These are phyloP conservation scores for Hydroisotoma schaefferi DNA, from an alignment of 2,888 invertebrate genomes.

Conservation along the genomic window DNA sequence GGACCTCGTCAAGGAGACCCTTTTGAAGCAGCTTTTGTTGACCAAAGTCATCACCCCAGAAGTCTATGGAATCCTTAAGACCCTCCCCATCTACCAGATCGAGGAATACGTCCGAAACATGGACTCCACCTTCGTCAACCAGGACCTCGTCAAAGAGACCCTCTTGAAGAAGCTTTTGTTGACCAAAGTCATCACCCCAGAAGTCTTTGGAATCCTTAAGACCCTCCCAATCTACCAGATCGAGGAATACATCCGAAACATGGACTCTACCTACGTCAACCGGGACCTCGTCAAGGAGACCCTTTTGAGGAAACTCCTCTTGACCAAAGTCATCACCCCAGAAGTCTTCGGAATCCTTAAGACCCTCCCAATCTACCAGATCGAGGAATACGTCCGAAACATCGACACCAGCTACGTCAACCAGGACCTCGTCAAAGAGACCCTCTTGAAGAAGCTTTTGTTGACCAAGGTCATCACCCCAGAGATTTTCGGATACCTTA, in stretches of 20 bases:
- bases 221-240: not conserved
- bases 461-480: not conserved
- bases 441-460: not conserved
- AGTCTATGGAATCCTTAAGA: not conserved
- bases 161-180: not conserved
- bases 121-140: not conserved
- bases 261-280: not conserved
- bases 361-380: not conserved
- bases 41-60: not conserved
- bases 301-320: not conserved
- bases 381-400: not conserved
- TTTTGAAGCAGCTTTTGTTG: not conserved
- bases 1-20: not conserved
- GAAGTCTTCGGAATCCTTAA: conserved; percentile 1
- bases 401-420: not conserved
- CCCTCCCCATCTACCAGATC: not conserved
- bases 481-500: not conserved
- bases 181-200: not conserved
- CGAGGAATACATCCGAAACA: not conserved
- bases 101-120: not conserved
- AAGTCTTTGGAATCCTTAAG: not conserved
- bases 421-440: not conserved
- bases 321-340: not conserved
- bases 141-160: not conserved
- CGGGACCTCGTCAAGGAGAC: not conserved